Conservation (phyloP, 1,140 invertebrate species). For the Brachionus koreanus region DNA sequence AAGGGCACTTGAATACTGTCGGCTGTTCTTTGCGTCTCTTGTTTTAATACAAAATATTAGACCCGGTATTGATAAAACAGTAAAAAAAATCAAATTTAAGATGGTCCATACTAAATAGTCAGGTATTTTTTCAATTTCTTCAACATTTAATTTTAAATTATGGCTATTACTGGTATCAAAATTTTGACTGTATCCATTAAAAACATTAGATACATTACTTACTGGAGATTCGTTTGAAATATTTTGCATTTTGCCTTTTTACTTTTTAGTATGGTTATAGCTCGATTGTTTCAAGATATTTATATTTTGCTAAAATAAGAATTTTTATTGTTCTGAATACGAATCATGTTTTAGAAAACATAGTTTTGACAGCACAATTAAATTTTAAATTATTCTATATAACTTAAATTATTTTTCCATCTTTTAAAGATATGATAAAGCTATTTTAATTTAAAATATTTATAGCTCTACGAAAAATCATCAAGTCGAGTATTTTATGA, state of each 20-base stretch:
- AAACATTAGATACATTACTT: neutral
- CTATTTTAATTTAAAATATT: too few relatives aligned
- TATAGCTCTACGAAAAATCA: too few relatives aligned
- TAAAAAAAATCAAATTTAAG: conserved; percentile 10
- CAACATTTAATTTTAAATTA: neutral
- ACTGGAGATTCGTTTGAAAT: neutral
- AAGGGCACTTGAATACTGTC: neutral
- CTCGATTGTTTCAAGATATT: neutral
- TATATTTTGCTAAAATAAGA: neutral
- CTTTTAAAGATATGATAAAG: too few relatives aligned
- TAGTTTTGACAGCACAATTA: neutral
- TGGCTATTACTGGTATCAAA: neutral
- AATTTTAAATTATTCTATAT: too few relatives aligned
- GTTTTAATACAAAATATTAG: neutral
- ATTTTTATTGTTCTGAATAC: neutral
- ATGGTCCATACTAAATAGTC: neutral
- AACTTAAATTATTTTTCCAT: too few relatives aligned
- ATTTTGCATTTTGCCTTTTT: neutral
- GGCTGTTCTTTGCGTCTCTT: neutral
- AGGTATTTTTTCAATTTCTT: neutral
- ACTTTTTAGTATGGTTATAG: neutral
- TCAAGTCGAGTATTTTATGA: too few relatives aligned
- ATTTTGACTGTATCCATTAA: neutral
- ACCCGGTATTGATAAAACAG: neutral
- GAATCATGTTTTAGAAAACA: neutral